A percentile compares a stretch with the other conserved stretches of the same genome.
Evolutionary conservation across 2,888 invertebrate species (phyloP).

Genomic region (Cepaea hortensis): DNA sequence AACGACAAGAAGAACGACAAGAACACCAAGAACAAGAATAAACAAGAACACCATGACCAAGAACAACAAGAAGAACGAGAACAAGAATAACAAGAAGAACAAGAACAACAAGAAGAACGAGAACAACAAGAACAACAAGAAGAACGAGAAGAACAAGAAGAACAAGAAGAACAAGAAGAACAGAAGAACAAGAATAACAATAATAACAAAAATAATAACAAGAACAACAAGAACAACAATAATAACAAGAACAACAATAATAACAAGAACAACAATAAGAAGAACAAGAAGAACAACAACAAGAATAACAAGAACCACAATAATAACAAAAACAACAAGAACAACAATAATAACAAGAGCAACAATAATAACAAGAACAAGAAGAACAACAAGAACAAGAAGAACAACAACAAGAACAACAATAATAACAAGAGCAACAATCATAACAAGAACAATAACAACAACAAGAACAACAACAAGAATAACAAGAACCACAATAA

Average conservation of each 20-base stretch:
- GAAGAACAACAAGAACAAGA: too few relatives aligned
- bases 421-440: neutral
- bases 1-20: neutral
- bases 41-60: neutral
- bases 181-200: neutral
- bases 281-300: neutral
- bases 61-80: neutral
- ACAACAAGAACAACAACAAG: neutral
- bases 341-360: too few relatives aligned
- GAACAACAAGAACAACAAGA: neutral
- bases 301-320: neutral
- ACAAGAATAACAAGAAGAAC: neutral
- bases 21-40: neutral
- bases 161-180: neutral
- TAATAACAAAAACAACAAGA: too few relatives aligned
- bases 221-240: too few relatives aligned
- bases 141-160: neutral
- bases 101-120: neutral
- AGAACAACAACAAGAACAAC: too few relatives aligned
- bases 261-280: too few relatives aligned
- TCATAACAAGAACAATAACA: neutral
- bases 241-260: too few relatives aligned
- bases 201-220: neutral
- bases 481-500: neutral
- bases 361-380: too few relatives aligned